Conservation (phyloP, 30 jellyfish, hydroid and myxozoan genomes). For the Aurelia aurita complex sp. Pacific region DNA sequence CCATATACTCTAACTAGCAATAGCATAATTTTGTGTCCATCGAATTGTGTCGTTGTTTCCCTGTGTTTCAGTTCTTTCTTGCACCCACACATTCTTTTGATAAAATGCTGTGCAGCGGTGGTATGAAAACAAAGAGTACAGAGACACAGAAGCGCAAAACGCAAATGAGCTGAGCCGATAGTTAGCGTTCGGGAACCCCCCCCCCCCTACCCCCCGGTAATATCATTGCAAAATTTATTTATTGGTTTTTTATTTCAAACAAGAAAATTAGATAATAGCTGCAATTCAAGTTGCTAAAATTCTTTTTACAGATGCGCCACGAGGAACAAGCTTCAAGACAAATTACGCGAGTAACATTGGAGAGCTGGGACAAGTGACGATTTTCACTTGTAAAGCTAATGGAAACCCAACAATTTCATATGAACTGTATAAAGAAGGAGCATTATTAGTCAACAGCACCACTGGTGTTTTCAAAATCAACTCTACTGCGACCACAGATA, state of each 20-base stretch:
- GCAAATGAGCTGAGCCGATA: too few species aligned
- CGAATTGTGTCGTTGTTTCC: too few species aligned
- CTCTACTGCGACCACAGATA: constrained; percentile 28
- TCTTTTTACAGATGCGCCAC: constrained; percentile 51
- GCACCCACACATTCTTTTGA: too few species aligned
- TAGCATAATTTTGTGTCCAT: too few species aligned
- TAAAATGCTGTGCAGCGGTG: too few species aligned
- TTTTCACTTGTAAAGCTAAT: constrained; percentile 47
- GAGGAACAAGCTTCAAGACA: constrained; percentile 30
- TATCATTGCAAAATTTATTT: background rate
- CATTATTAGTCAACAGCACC: constrained; percentile 32
- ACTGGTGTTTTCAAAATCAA: constrained; percentile 32
- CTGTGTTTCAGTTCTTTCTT: too few species aligned
- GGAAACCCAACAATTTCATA: constrained; percentile 60
- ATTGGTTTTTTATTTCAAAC: background rate
- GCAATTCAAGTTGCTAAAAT: background rate
- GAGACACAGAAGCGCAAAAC: too few species aligned
- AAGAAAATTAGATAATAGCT: background rate
- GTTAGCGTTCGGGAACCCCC: too few species aligned
- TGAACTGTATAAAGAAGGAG: constrained; percentile 51
- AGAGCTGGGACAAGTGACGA: constrained; percentile 27
- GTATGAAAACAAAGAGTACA: too few species aligned
- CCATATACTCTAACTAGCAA: too few species aligned
- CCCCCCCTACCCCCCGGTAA: background rate
- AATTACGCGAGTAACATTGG: constrained; percentile 30